phyloP scores from a whole-genome alignment of 2,888 invertebrate species.

The Deroplatys truncata region DNA sequence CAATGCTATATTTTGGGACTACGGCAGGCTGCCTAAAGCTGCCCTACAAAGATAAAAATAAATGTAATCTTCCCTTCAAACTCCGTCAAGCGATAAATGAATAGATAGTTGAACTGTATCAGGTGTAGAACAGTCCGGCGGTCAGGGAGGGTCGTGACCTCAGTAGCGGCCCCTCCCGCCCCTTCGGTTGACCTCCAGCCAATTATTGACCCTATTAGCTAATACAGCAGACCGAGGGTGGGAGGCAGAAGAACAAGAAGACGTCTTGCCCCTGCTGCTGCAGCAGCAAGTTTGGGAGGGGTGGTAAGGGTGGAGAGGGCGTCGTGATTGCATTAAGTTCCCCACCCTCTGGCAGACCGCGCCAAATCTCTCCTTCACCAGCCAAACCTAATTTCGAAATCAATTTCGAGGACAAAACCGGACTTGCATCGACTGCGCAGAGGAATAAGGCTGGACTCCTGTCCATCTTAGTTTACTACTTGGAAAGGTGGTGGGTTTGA shows the following conservation, averaged over 20 bases:
- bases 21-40: too few relatives aligned
- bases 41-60: too few relatives aligned
- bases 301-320: background rate
- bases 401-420: background rate
- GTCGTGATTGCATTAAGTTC: slow-evolving; percentile 4
- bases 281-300: background rate
- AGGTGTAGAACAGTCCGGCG: background rate
- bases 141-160: background rate
- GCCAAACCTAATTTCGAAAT: slow-evolving; percentile 8
- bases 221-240: background rate
- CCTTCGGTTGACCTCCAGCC: slow-evolving; percentile 3
- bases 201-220: slow-evolving; percentile 21
- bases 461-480: background rate
- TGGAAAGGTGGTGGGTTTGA: background rate
- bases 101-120: background rate
- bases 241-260: background rate
- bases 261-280: background rate
- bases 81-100: background rate
- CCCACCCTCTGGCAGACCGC: background rate
- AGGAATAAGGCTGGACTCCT: background rate
- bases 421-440: background rate
- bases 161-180: background rate
- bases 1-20: too few relatives aligned
- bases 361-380: slow-evolving; percentile 3
- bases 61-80: background rate